Base-by-base conservation (phyloP, 2,888 invertebrate genomes). In the Aromia moschata region DNA sequence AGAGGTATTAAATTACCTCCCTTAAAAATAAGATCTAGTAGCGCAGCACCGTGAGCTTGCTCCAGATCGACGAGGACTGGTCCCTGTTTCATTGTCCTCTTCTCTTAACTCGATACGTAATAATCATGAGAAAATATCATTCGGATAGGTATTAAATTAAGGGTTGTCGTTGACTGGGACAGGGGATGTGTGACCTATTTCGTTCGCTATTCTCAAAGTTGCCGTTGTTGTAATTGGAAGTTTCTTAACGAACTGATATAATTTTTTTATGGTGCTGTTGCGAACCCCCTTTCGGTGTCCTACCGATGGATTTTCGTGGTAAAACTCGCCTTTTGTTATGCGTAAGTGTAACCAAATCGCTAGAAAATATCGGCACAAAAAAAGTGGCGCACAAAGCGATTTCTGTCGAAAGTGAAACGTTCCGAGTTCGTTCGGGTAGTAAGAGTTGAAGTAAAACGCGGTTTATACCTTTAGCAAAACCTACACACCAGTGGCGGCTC, bases 1-100 rank as follows among this genome's bases (percentile, higher is more conserved):
- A 73, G 74, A 70, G 79, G 79, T 80, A 80, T 80, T 80, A 80
- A 80, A 80, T 80, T 79, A 79, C 80, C 72, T 72, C 76, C 77
- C 76, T 73, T 68, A 68, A 74, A 74, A 72, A 74, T 73, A 71
- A 73, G 75, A 75, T 77, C 76, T 73, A 75, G 75, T 77, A 77
- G 76, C 75, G 74, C 74, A 76, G 76, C 72, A 76, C 68, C 69
- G 71, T 74, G 69, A 63, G 59, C 53, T 59, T 54, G 33, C 55
- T 49, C 18, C 38, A 25, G 7, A 56, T 47, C 46, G 49, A 41
- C 31, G 52, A 16, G 31, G 55, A 51, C 59, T 45, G 31, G 44
- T 55, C 11, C 54, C 44, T 36, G 51, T 54, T 53, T 54, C 56
- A 58, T 56, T 36, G 53, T 57, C 17, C 47, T 56, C 37, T 40